These are phyloP conservation scores for Musca vetustissima DNA, from an alignment of 1,140 invertebrate species.

Conservation along the genomic window DNA sequence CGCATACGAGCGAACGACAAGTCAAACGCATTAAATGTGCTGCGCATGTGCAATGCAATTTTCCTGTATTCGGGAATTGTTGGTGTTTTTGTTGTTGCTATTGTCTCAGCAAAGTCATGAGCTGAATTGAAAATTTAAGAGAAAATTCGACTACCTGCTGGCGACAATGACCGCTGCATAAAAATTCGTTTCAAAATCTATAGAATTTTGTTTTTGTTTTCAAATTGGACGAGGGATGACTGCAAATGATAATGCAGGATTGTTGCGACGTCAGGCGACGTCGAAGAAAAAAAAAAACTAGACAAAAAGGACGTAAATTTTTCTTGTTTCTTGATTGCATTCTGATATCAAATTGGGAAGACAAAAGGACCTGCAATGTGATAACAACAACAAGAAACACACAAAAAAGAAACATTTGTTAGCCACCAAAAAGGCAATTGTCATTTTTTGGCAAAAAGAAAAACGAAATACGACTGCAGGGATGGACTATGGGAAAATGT, in stretches of 20 bases:
- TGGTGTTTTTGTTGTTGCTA: neutral
- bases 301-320: conserved; percentile 1
- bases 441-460: too few species aligned
- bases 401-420: too few species aligned
- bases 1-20: too few species aligned
- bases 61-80: neutral
- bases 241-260: neutral
- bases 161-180: conserved; percentile 18
- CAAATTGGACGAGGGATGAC: neutral
- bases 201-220: too few species aligned
- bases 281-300: too few species aligned
- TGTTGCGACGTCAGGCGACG: too few species aligned
- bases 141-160: conserved; percentile 7
- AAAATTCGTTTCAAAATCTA: neutral
- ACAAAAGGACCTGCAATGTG: neutral
- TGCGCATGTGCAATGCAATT: conserved; percentile 15
- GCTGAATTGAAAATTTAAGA: neutral
- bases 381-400: too few species aligned
- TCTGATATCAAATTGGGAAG: neutral
- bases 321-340: neutral
- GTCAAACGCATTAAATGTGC: too few species aligned
- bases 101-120: neutral
- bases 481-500: too few species aligned
- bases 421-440: too few species aligned
- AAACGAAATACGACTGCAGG: too few species aligned